Evolutionary conservation across 2,113 vertebrate species (phyloP).

Genomic region (Proteles cristata): DNA sequence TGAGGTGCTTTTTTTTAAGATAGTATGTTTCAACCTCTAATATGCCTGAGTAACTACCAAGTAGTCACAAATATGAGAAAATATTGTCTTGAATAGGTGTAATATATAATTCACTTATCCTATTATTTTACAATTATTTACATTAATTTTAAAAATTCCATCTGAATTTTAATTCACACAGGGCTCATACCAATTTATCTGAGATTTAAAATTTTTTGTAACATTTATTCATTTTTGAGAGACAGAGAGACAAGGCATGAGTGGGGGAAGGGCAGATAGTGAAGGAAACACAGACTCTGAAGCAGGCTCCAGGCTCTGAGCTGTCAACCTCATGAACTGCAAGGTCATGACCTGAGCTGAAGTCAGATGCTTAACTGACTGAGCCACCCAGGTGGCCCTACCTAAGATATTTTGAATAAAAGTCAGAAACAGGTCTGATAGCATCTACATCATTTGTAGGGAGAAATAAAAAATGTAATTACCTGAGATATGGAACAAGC

Average conservation of each 20-base stretch:
- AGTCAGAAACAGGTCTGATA: background rate
- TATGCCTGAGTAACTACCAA: background rate
- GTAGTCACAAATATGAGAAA: background rate
- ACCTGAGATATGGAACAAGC: background rate
- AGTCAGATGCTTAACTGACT: no score
- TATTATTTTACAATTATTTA: conserved; percentile 6
- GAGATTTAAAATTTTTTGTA: background rate
- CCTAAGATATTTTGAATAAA: background rate
- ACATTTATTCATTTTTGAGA: no score
- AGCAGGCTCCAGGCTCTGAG: no score
- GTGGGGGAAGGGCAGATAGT: no score
- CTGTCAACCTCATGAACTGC: no score
- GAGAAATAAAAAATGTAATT: background rate
- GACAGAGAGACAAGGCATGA: no score
- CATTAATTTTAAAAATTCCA: background rate
- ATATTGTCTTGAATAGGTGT: background rate
- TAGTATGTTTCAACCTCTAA: background rate
- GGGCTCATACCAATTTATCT: background rate
- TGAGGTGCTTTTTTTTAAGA: background rate
- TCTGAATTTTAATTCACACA: background rate
- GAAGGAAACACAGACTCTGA: no score
- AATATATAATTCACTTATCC: background rate
- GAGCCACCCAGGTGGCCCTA: no score
- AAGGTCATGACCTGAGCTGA: no score
- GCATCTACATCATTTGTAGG: background rate